Evolutionary conservation across 2,113 vertebrate species (phyloP).

Genomic region (Malaclemys terrapin): DNA sequence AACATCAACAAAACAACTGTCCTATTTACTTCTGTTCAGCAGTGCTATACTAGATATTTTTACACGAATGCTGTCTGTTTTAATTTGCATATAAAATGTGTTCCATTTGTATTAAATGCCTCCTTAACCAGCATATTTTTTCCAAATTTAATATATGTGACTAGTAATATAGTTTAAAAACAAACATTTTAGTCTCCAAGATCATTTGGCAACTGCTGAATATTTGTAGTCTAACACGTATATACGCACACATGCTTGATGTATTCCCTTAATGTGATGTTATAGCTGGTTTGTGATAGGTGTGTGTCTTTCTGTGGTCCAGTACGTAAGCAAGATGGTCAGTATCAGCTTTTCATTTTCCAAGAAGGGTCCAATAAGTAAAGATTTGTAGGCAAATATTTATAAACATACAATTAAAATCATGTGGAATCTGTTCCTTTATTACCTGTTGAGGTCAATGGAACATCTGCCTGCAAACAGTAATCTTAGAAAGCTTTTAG

Average conservation of each 20-base stretch:
- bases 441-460: constrained; percentile 57
- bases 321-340: not conserved
- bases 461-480: constrained; percentile 44
- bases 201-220: constrained; percentile 22
- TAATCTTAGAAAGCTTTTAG: not conserved
- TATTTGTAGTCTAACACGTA: constrained; percentile 26
- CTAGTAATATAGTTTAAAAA: constrained; percentile 30
- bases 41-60: not conserved
- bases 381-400: constrained; percentile 50
- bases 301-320: not conserved
- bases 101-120: not conserved
- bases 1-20: not conserved
- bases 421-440: constrained; percentile 43
- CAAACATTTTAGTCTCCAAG: constrained; percentile 55
- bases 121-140: not conserved
- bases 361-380: not conserved
- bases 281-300: not conserved
- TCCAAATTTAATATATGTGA: constrained; percentile 31
- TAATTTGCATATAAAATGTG: not conserved
- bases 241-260: constrained; percentile 22
- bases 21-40: constrained; percentile 11
- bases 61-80: not conserved
- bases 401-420: constrained; percentile 49
- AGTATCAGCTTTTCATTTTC: not conserved
- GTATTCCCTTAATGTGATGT: constrained; percentile 16